Conservation (phyloP, 2,888 invertebrate genomes). For the Agrotis puta region DNA sequence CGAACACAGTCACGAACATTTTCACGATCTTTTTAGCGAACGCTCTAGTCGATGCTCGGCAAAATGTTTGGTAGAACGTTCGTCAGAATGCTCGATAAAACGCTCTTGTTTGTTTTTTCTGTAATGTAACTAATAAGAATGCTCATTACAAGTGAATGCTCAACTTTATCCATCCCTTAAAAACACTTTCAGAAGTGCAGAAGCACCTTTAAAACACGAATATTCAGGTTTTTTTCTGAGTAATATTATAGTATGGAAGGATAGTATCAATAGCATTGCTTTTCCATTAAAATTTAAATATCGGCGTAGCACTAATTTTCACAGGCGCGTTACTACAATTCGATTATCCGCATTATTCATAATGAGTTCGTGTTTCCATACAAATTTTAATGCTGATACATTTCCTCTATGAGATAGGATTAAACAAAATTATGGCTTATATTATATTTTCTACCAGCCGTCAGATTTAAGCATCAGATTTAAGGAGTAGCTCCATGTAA, state of each 20-base stretch:
- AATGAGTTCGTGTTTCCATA: slow-evolving; percentile 11
- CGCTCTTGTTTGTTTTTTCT: no score
- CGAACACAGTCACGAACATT: no score
- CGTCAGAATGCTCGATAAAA: no score
- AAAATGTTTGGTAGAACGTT: no score
- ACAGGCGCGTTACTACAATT: slow-evolving; percentile 21
- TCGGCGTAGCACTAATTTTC: slow-evolving; percentile 20
- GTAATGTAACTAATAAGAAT: no score
- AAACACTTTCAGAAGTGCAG: background rate
- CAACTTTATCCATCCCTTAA: no score
- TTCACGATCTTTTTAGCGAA: no score
- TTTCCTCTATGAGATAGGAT: background rate
- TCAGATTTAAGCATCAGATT: no score
- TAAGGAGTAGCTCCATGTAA: no score
- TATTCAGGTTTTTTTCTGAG: background rate
- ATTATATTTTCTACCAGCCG: background rate
- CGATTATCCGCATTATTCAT: slow-evolving; percentile 28
- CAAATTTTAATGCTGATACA: slow-evolving; percentile 23
- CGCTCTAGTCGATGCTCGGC: no score
- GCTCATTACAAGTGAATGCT: no score
- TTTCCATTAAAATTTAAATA: slow-evolving; percentile 34
- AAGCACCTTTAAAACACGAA: background rate
- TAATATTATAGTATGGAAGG: background rate
- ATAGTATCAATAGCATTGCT: background rate
- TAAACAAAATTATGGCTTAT: background rate